These are phyloP conservation scores for Apodemus speciosus DNA, from an alignment of 2,113 vertebrate genomes.

Conservation along the genomic window DNA sequence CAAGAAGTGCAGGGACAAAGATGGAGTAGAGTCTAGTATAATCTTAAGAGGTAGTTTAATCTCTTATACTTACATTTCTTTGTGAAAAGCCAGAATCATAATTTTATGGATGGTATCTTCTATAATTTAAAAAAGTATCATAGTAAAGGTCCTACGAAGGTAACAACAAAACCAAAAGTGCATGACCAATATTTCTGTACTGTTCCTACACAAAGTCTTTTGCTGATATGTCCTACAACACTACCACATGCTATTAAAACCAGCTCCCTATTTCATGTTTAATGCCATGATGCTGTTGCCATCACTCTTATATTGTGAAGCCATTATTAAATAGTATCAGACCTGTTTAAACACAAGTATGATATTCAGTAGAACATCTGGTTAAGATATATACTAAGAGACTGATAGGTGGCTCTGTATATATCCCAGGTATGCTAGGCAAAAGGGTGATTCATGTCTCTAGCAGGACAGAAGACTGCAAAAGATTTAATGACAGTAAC, in stretches of 20 bases:
- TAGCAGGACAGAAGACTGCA: no score
- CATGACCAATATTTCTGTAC: background rate
- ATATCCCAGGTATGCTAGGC: background rate
- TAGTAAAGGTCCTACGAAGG: background rate
- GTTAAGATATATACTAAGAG: background rate
- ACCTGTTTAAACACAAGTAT: background rate
- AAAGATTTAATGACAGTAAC: background rate
- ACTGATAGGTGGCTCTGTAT: background rate
- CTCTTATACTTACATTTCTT: background rate
- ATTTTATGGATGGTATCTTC: background rate
- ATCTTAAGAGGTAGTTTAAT: background rate
- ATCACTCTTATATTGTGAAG: background rate
- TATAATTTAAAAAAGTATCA: background rate
- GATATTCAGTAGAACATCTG: background rate
- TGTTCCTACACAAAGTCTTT: no score
- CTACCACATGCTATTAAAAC: background rate
- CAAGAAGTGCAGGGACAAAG: no score
- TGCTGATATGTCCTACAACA: background rate
- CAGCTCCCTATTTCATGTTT: background rate
- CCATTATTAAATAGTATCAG: background rate
- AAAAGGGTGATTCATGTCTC: background rate
- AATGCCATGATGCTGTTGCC: background rate
- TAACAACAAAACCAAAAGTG: background rate
- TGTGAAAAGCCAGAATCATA: constrained; percentile 29
- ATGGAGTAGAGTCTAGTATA: background rate